Base-by-base conservation (phyloP, 1,140 invertebrate genomes). In the Atta colombica region DNA sequence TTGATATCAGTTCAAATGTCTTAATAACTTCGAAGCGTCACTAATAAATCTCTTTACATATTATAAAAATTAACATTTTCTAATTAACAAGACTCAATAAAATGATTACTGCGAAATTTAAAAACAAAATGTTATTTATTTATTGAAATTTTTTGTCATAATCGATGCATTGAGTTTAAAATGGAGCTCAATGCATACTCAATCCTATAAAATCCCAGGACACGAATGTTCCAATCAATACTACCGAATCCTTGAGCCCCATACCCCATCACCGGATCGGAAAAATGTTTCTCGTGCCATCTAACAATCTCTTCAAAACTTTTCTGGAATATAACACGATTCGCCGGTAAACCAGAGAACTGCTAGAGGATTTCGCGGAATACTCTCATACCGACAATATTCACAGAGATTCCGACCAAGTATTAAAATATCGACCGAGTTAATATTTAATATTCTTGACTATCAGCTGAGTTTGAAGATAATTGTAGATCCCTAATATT, bases 171-270 rank as follows among this genome's bases (percentile, higher is more conserved):
- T 3, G 28, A 82, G 39, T 74, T 84, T 49, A 25, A 74, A 82
- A 84, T 18, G 18, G 14, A 51, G n/a, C 35, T 74, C 25, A 25
- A 25, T 25, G 45, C 16, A 12, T 39, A 12, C n/a, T 39, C 55
- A 53, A 74, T 74, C 25, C 69, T 84, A 25, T 16, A 49, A 75
- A 82, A 82, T 82, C n/a, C 66, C 53, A 82, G 31, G n/a, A 71
- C 51, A 60, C 16, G 31, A 58, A 71, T 53, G 51, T 71, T 68
- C 18, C 80, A 84, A 84, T 84, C 69, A 84, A 84, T 84, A 81
- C 78, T 16, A 31, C 60, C 77, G 77, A 80, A 80, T 69, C n/a
- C 77, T 71, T 68, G 51, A 81, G 8, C 66, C 21, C 10, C 75
- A 65, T 81, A 45, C 16, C 6, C 51, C 51, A 35, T 6, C 55